Evolutionary conservation across 2,113 vertebrate species (phyloP), one percentile per base, ranked within the genome.

Genomic region (Bubalus kerabau): DNA sequence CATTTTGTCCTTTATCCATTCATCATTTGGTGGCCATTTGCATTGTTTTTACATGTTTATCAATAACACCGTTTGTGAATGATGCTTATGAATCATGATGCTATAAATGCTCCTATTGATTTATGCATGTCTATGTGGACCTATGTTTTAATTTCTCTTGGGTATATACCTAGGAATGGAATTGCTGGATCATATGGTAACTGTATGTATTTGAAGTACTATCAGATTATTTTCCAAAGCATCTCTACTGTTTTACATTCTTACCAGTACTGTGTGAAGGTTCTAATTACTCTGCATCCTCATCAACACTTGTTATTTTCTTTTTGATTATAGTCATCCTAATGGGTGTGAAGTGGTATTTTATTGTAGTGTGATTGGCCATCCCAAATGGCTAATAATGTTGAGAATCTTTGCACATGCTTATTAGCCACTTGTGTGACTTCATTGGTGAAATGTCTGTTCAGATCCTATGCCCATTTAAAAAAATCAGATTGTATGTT

Each of bases 271-370:
- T 19, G 10, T 81, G 64, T 46, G 17, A 90, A 64, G 26, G 14
- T 14, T 91, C 40, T 26, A 43, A 1, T n/a, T 40, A 67, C 21
- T 93, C n/a, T 10, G 36, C 1, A 15, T 85, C 24, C 15, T 91
- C 36, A 80, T 50, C 46, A 91, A 40, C 4, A 64, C 46, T 30
- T 92, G 17, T 24, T 36, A 52, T 60, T 50, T 64, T 67, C 48
- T 89, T 57, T 93, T 76, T 74, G 28, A 15, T 67, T n/a, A 32
- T 26, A 36, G n/a, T n/a, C 60, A 78, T 76, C 46, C 24, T 59
- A 36, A 1, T 56, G 32, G 2, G 0, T 32, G 2, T 32, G 5
- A 67, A 48, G 7, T 4, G 0, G 43, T 21, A 4, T 78, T 40
- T 90, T 16, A 21, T 3, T 46, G 26, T 76, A 60, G 26, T 78